Percentiles rank a stretch among this genome's conserved stretches.
Conservation (phyloP, 2,888 invertebrate species). For the Ochropleura leucogaster region DNA sequence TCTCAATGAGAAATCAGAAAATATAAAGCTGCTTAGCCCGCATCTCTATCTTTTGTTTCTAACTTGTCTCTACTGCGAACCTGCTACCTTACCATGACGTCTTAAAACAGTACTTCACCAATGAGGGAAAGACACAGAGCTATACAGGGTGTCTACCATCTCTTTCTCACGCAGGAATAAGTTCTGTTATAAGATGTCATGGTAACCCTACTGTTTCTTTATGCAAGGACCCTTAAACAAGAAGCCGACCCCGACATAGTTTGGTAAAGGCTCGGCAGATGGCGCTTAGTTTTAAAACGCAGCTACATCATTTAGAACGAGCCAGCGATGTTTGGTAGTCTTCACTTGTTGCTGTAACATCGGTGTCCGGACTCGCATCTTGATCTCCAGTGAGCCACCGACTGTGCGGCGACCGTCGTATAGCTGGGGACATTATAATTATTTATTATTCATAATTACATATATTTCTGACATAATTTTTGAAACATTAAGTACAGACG, state of each 20-base stretch:
- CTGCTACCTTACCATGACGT: neutral
- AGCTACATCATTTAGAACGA: conserved; percentile 93
- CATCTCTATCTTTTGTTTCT: neutral
- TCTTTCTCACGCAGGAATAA: too few relatives aligned
- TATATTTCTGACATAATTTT: too few relatives aligned
- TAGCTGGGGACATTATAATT: conserved; percentile 89
- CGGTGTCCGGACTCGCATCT: conserved; percentile 96
- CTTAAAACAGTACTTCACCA: too few relatives aligned
- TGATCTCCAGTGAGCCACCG: conserved; percentile 97
- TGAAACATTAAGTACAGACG: too few relatives aligned
- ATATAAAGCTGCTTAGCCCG: neutral
- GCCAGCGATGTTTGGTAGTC: conserved; percentile 97
- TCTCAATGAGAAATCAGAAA: neutral
- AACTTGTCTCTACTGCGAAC: neutral
- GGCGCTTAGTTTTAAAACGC: neutral
- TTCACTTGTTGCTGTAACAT: conserved; percentile 97
- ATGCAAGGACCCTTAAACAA: neutral
- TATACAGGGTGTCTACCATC: too few relatives aligned
- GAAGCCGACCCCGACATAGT: neutral
- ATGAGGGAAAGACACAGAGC: too few relatives aligned
- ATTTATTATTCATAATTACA: neutral
- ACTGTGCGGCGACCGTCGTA: conserved; percentile 97
- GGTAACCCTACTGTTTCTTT: neutral
- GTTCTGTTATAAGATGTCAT: too few relatives aligned
- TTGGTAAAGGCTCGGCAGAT: neutral